phyloP scores from a whole-genome alignment of 2,797 vertebrate genomes.

The Luscinia luscinia region DNA sequence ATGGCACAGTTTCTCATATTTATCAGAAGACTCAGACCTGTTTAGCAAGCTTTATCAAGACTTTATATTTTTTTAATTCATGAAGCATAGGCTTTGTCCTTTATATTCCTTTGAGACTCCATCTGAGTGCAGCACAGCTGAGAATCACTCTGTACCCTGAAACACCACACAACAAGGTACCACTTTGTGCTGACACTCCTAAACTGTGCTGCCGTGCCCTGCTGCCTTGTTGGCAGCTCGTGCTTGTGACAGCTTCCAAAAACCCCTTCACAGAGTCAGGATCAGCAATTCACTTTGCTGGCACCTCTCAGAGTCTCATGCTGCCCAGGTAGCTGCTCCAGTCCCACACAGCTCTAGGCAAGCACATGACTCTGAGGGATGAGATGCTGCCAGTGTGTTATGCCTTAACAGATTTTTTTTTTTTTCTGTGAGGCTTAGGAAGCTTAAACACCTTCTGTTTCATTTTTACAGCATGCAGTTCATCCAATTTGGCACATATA shows the following conservation, averaged over 20 bases:
- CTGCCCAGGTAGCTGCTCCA: background rate
- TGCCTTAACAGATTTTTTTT: background rate
- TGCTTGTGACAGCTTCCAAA: background rate
- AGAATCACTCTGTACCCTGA: background rate
- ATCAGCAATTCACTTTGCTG: background rate
- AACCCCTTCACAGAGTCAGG: background rate
- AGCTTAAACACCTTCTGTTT: background rate
- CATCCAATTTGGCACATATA: background rate
- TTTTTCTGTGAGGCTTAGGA: background rate
- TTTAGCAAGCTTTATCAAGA: background rate
- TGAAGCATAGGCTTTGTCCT: background rate
- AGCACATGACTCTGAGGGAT: background rate
- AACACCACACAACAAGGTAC: background rate
- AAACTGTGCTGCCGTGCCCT: background rate
- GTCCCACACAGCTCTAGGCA: background rate
- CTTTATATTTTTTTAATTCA: background rate
- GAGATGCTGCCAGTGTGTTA: background rate
- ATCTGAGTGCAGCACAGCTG: background rate
- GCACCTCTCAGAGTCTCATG: background rate
- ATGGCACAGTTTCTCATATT: background rate
- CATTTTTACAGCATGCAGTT: background rate
- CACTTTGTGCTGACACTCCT: background rate
- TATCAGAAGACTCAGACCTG: background rate
- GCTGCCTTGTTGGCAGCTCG: background rate
- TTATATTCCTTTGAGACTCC: background rate